Evolutionary conservation across 2,113 vertebrate species (phyloP).

Genomic region (Zosterops pallidus): DNA sequence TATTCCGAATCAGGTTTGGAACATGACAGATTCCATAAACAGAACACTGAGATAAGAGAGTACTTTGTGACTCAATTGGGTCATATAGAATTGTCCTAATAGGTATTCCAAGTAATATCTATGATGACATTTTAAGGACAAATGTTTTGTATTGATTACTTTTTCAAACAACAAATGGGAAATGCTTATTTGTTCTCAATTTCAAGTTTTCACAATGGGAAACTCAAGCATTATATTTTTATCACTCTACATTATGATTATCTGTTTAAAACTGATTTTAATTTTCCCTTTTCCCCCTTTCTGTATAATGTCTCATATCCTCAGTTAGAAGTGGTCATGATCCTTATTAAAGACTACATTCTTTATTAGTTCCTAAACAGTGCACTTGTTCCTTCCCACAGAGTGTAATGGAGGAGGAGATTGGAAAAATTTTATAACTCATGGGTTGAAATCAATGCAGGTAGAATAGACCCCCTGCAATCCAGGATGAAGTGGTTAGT

Average conservation of each 20-base stretch:
- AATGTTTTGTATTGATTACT: background rate
- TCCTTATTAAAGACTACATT: background rate
- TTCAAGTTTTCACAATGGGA: background rate
- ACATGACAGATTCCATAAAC: background rate
- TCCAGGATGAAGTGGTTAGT: background rate
- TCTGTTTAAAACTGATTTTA: background rate
- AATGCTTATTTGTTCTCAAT: background rate
- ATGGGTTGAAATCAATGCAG: background rate
- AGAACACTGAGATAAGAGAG: background rate
- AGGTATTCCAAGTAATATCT: background rate
- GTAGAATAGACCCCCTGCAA: background rate
- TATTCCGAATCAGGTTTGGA: background rate
- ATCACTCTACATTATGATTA: background rate
- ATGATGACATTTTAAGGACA: background rate
- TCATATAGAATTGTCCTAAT: background rate
- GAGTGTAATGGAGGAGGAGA: background rate
- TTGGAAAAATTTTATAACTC: background rate
- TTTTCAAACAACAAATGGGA: background rate
- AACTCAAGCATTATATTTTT: background rate
- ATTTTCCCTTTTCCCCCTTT: background rate
- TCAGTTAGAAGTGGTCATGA: background rate
- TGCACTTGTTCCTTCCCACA: background rate
- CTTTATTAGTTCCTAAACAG: background rate
- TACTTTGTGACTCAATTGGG: background rate
- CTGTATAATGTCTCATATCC: background rate